Evolutionary conservation across 2,113 vertebrate species (phyloP), one percentile per base, ranked within the genome.

Genomic region (Delphinus delphis): DNA sequence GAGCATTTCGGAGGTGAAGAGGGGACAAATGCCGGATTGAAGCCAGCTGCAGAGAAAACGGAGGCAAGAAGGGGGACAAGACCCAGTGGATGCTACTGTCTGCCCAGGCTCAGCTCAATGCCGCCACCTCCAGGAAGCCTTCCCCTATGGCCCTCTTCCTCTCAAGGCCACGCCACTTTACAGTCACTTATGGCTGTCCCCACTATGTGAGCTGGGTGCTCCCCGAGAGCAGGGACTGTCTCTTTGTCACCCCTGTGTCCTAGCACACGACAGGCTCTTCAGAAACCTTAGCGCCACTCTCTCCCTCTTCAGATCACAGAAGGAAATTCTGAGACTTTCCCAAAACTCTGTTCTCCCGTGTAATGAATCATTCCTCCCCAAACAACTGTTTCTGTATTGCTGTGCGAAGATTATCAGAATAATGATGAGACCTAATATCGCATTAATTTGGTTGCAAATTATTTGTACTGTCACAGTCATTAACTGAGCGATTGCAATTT

Each of bases 401-500:
- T 36, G 6, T 7, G 23, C 1, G 5, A 80, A 85, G 90, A 47
- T 93, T 79, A 73, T 92, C 15, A 41, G 28, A 9, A 21, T 60
- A 36, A 86, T 67, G 60, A 92, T 25, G 88, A 87, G 53, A 21
- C 44, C 83, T 60, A 76, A 62, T 33, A 82, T 7, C 25, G 90
- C 86, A 83, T 88, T 84, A 80, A 93, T 96, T 53, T 68, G 15
- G 18, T 26, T 74, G 73, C 58, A 60, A 83, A 87, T 76, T 80
- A 93, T 83, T 63, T 83, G 36, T 70, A 89, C 89, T 76, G 67
- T 87, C 85, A 84, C 70, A 53, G 81, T 94, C 71, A n/a, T 90
- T 94, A 92, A 71, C 67, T 76, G 41, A 5, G 53, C 2, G 38
- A 96, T 50, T 76, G 58, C 76, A 47, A 74, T 79, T 67, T 70